Base-by-base conservation (phyloP, 2,888 invertebrate species). In the Argyra leucocephala region DNA sequence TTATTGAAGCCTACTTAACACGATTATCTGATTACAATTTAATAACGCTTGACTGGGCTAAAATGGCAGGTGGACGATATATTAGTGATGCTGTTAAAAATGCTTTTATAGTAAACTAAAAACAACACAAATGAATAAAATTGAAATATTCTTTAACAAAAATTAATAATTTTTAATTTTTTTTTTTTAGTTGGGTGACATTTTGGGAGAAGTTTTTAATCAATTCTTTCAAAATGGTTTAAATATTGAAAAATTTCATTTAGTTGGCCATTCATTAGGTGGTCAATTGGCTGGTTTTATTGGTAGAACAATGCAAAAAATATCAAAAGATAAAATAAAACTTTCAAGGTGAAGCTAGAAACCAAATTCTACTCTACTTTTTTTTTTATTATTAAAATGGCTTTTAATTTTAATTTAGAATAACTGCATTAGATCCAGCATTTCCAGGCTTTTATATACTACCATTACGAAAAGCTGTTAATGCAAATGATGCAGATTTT, bases 401-500 rank as follows among this genome's bases (percentile, higher is more conserved):
- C 12, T 31, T 31, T 4, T 6, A 31, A 31, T 1, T 10, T 6
- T 63, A n/a, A n/a, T 63, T 21, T 58, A 68, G 70, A 63, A 66
- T 72, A 21, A 65, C 69, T 21, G 71, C 65, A 1, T 63, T 72
- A 10, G 72, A 72, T 67, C 70, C 71, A n/a, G 72, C 72, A 3
- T 69, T 69, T 66, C 71, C 71, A 9, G 64, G 64, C 10, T 72
- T 69, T 57, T 70, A 69, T 66, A 66, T 69, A 21, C 59, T 61
- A 23, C 48, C 64, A 21, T 62, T 67, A 6, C 22, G 26, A 5
- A 31, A 36, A 31, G 82, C 82, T 67, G 74, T 83, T 12, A 76
- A 69, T 22, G 76, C 78, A 0, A 75, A 76, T 1, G 83, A 83
- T 70, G 83, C 83, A 0, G 80, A 81, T 61, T 82, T 83, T 48